Evolutionary conservation across 2,888 invertebrate species (phyloP), one percentile per base, ranked within the genome.

Genomic region (Nephrocerus scutellatus): DNA sequence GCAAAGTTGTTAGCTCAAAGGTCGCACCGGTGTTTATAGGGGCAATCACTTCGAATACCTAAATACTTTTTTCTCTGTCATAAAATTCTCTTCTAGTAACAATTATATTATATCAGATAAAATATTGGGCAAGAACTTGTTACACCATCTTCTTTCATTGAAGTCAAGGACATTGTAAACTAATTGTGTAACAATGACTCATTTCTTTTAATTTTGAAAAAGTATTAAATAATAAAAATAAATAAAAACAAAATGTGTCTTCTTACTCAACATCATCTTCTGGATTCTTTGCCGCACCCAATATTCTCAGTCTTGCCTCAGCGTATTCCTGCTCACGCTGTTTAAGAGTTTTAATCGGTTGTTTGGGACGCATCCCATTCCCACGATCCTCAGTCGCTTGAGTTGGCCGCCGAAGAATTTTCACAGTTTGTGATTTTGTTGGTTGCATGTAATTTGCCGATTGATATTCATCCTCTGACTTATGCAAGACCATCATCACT

Each of bases 281-380:
- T 1, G 84, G 83, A 63, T 82, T 84, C 53, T 78, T 76, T 36
- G 86, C 86, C 63, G 88, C 84, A 12, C 93, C 93, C 53, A 93
- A 71, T 68, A 95, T 93, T 60, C 93, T 75, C 49, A 88, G 75
- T 51, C 93, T 77, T 14, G 92, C 92, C 65, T 91, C 85, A 10
- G 91, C 91, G 62, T 95, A 95, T 60, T 91, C 93, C 60, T 89
- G 88, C 68, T 92, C 91, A 54, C 93, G 76, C 75, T 95, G 87
- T 69, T 86, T 82, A 30, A 87, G 69, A 29, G 87, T 83, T 68
- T 88, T 87, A 41, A 87, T 83, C 25, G 86, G 87, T 52, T 83
- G 81, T 53, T 73, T 72, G 30, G 77, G 76, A 53, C 82, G 84
- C 31, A 74, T 68, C 54, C 82, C 84, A 24, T 78, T 79, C 33